Evolutionary conservation across 2,797 vertebrate species (phyloP).

Genomic region (Diplodus sargus): DNA sequence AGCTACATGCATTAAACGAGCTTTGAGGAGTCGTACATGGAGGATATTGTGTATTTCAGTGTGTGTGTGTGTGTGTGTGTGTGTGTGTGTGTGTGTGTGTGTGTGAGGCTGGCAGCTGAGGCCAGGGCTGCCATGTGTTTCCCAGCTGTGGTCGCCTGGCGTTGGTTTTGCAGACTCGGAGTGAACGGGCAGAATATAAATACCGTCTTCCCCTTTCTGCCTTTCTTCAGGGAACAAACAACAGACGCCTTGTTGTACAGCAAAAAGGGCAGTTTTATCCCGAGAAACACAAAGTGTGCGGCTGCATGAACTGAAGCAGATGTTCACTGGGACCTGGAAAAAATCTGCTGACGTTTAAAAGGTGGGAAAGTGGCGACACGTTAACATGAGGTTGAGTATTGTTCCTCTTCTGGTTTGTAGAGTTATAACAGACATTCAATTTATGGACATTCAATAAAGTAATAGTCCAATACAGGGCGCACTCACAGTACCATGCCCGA

Average conservation of each 20-base stretch:
- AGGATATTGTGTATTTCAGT: background rate
- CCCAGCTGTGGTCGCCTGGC: conserved; percentile 73
- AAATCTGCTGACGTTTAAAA: conserved; percentile 14
- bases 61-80: conserved; percentile 12
- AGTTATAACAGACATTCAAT: background rate
- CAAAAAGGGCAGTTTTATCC: conserved; percentile 7
- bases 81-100: conserved; percentile 45
- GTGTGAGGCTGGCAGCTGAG: conserved; percentile 58
- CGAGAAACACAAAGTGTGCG: conserved; percentile 18
- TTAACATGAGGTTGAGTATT: too few relatives aligned
- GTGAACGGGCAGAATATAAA: conserved; percentile 62
- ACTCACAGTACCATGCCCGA: too few relatives aligned
- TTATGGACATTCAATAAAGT: too few relatives aligned
- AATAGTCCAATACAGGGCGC: too few relatives aligned
- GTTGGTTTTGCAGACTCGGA: conserved; percentile 40
- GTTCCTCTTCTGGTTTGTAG: background rate
- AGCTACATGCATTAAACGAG: background rate
- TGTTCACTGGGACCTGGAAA: conserved; percentile 27
- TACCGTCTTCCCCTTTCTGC: conserved; percentile 54
- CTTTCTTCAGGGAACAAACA: conserved; percentile 50
- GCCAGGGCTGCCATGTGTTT: conserved; percentile 69
- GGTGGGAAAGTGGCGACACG: background rate
- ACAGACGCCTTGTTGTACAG: conserved; percentile 47
- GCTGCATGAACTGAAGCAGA: conserved; percentile 34
- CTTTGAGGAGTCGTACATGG: background rate